A percentile compares a stretch with the other conserved stretches of the same genome.
phyloP scores from a whole-genome alignment of 2,888 invertebrate genomes.

The Amphimallon solstitiale region DNA sequence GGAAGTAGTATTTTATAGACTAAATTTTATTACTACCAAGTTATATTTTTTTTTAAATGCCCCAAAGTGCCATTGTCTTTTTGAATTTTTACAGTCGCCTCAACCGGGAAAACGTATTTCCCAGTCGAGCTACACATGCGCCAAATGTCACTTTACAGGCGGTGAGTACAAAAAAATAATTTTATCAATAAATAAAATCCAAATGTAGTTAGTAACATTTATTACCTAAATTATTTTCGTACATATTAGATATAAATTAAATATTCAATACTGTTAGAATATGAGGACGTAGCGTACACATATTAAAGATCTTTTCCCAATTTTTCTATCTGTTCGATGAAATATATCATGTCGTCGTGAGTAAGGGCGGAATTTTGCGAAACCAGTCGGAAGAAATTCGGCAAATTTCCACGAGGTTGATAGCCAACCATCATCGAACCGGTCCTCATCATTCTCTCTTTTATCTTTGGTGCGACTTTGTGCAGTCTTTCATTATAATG shows the following conservation, averaged over 20 bases:
- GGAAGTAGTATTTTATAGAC: no score
- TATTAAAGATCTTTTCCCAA: constrained; percentile 76
- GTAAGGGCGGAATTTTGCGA: constrained; percentile 90
- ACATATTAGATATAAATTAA: background rate
- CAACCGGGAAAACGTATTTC: no score
- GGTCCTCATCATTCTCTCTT: constrained; percentile 94
- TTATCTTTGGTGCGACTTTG: constrained; percentile 90
- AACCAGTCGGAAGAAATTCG: constrained; percentile 96
- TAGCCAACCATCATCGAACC: constrained; percentile 98
- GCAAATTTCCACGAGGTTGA: constrained; percentile 84
- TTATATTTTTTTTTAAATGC: no score
- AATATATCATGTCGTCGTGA: constrained; percentile 84
- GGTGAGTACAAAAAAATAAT: no score
- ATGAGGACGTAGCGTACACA: background rate
- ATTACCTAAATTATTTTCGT: background rate
- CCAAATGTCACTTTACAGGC: no score
- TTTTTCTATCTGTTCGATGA: constrained; percentile 87
- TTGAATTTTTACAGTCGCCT: no score
- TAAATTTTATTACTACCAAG: no score
- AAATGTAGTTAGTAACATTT: no score
- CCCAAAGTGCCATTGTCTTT: no score
- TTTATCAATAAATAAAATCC: no score
- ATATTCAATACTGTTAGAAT: no score
- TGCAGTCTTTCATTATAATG: constrained; percentile 75
- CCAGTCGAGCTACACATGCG: no score